These are phyloP conservation scores for Crotalus horridus DNA, from an alignment of 2,113 vertebrate genomes.

Conservation along the genomic window DNA sequence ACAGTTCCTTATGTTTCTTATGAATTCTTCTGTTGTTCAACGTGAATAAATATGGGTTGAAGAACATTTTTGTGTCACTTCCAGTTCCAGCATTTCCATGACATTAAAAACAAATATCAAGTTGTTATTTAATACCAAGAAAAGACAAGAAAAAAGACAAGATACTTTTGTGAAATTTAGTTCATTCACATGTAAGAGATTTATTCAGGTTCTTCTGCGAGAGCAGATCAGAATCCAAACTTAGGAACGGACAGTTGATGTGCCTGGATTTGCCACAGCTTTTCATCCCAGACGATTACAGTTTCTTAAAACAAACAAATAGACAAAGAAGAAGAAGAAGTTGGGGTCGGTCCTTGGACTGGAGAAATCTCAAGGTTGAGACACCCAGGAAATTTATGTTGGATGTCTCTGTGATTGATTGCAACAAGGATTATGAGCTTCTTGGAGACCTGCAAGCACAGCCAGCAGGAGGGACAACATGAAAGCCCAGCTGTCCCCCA, in stretches of 20 bases:
- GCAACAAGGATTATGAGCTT: background rate
- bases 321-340: background rate
- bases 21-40: background rate
- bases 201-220: no score
- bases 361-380: background rate
- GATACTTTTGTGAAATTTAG: background rate
- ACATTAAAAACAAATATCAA: no score
- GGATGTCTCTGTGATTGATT: background rate
- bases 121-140: no score
- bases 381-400: background rate
- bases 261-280: no score
- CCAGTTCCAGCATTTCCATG: no score
- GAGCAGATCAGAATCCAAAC: no score
- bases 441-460: background rate
- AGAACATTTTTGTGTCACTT: no score
- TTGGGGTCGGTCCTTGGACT: background rate
- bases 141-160: background rate
- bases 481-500: accelerated
- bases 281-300: no score
- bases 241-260: no score
- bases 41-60: no score
- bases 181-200: background rate
- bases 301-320: background rate
- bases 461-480: background rate
- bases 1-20: no score